Evolutionary conservation across 2,888 invertebrate genomes (phyloP).

Genomic region (Pardosa pseudoannulata): DNA sequence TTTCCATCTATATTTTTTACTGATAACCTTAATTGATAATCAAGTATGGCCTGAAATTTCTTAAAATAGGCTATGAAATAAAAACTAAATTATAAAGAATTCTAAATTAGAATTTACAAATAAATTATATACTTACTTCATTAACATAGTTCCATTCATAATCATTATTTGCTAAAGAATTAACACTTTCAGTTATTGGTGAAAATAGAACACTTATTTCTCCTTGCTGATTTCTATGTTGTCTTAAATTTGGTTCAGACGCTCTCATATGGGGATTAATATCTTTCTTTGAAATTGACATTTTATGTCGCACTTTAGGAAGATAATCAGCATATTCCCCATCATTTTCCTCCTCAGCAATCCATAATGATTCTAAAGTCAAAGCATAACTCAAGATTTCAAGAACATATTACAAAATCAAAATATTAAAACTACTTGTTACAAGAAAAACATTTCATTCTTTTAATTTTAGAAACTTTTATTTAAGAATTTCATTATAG

Average conservation of each 20-base stretch:
- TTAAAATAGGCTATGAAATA: too few relatives aligned
- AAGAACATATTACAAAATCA: too few relatives aligned
- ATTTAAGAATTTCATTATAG: too few relatives aligned
- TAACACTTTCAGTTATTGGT: constrained; percentile 34
- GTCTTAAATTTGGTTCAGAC: constrained; percentile 33
- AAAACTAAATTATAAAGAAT: too few relatives aligned
- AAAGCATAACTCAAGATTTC: not conserved
- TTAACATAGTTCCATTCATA: constrained; percentile 21
- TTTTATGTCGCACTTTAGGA: not conserved
- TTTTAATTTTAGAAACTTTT: too few relatives aligned
- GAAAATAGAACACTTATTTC: constrained; percentile 62
- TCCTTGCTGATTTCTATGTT: constrained; percentile 15
- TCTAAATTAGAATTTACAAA: not conserved
- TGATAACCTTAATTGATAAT: too few relatives aligned
- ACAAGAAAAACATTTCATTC: too few relatives aligned
- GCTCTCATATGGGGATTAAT: constrained; percentile 31
- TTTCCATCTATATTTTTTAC: too few relatives aligned
- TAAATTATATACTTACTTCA: constrained; percentile 26
- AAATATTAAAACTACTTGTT: too few relatives aligned
- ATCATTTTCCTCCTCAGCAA: constrained; percentile 63
- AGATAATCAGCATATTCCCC: constrained; percentile 34
- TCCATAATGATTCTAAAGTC: constrained; percentile 63
- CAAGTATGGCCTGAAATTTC: too few relatives aligned
- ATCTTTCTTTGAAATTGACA: constrained; percentile 35
- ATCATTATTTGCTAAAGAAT: not conserved